Percentiles rank a stretch among this genome's conserved stretches.
Conservation (phyloP, 2,113 vertebrate genomes). For the Martes martes region DNA sequence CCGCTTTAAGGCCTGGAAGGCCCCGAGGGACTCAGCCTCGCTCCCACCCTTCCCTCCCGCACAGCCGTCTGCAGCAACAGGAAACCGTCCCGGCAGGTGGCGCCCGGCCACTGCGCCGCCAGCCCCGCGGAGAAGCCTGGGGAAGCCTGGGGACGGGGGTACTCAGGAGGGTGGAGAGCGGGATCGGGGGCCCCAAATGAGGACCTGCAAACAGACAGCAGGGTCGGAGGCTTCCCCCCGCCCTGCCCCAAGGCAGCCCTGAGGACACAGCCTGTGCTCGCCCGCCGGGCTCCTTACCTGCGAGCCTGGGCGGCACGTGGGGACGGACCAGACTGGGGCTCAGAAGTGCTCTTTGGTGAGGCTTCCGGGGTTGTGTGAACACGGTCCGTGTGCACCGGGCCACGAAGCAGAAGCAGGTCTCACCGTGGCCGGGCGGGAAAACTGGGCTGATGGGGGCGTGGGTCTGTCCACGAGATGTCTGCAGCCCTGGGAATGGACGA, state of each 20-base stretch:
- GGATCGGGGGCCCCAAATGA: fast-evolving
- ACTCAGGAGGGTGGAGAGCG: fast-evolving
- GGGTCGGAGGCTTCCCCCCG: fast-evolving
- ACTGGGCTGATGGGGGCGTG: not conserved
- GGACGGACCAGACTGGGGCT: no score
- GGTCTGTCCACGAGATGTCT: fast-evolving
- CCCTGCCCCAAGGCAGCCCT: not conserved
- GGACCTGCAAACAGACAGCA: not conserved
- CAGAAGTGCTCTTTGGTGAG: not conserved
- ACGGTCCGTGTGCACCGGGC: fast-evolving
- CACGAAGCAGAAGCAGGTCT: fast-evolving
- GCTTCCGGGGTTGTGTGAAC: not conserved
- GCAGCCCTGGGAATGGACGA: not conserved
- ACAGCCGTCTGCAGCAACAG: fast-evolving
- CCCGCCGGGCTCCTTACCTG: not conserved
- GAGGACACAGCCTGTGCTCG: not conserved
- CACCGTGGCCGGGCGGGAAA: not conserved
- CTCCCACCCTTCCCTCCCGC: not conserved
- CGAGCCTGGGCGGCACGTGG: no score
- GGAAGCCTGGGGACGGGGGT: not conserved
- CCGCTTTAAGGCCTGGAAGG: fast-evolving
- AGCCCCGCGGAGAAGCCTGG: not conserved
- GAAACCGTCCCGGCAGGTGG: not conserved
- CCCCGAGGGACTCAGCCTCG: fast-evolving
- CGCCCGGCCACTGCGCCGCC: not conserved